Conservation (phyloP, 2,888 invertebrate genomes). For the Philhelius pedissequus region DNA sequence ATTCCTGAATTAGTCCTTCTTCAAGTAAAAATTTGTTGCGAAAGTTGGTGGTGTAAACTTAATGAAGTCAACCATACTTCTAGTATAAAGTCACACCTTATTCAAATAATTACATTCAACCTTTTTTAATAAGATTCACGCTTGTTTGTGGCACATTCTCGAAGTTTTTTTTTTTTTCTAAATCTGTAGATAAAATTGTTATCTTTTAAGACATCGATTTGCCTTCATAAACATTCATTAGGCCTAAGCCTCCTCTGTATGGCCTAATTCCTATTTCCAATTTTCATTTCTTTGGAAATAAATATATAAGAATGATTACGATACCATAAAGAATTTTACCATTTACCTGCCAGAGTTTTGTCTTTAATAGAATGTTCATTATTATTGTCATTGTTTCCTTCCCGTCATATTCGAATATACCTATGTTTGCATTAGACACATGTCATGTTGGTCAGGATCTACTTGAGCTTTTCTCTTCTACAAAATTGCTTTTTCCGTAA, state of each 20-base stretch:
- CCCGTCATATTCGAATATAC: no score
- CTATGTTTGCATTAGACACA: no score
- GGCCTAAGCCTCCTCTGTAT: neutral
- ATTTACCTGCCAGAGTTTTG: constrained; percentile 22
- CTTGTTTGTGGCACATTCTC: neutral
- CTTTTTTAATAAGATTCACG: neutral
- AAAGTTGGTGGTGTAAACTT: no score
- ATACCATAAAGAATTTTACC: constrained; percentile 26
- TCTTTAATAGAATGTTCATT: constrained; percentile 34
- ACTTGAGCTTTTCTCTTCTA: neutral
- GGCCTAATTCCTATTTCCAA: neutral
- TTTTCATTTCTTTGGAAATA: neutral
- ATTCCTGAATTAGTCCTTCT: no score
- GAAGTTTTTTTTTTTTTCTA: neutral
- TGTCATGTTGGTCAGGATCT: constrained; percentile 6
- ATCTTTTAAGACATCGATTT: constrained; percentile 4
- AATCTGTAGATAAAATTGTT: neutral
- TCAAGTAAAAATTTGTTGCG: no score
- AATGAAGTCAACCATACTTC: no score
- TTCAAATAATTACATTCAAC: neutral
- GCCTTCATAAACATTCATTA: constrained; percentile 10
- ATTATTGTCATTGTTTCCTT: constrained; percentile 38
- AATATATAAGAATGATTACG: neutral
- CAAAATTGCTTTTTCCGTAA: neutral
- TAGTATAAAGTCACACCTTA: neutral